Conservation (phyloP, 2,113 vertebrate genomes). For the Emberiza fucata region DNA sequence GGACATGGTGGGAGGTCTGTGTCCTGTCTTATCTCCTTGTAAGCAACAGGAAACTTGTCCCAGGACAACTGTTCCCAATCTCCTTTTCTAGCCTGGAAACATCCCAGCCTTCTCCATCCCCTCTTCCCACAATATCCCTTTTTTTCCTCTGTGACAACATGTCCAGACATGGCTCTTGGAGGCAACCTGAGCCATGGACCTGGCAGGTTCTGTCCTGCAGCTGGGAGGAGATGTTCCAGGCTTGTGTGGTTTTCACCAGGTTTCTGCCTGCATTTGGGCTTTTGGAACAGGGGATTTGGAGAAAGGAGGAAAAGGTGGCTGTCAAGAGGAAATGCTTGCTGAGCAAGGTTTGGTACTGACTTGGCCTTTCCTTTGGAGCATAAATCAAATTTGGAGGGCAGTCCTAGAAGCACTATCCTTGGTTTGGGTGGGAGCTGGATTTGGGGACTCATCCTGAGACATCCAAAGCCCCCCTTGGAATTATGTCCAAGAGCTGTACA, state of each 20-base stretch:
- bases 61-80: neutral
- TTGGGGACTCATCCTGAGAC: neutral
- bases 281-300: neutral
- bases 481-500: neutral
- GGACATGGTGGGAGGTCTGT: neutral
- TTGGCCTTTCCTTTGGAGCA: neutral
- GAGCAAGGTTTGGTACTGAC: neutral
- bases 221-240: neutral
- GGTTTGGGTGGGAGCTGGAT: neutral
- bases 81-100: neutral
- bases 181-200: neutral
- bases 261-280: neutral
- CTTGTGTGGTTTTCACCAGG: neutral
- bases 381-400: neutral
- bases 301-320: neutral
- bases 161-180: fast-evolving
- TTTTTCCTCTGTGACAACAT: neutral
- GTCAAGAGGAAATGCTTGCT: neutral
- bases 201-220: neutral
- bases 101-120: neutral
- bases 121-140: neutral
- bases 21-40: neutral
- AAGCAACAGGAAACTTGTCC: neutral
- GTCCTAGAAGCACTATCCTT: neutral
- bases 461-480: neutral